Conservation (phyloP, 1,140 invertebrate species). For the Battus philenor region DNA sequence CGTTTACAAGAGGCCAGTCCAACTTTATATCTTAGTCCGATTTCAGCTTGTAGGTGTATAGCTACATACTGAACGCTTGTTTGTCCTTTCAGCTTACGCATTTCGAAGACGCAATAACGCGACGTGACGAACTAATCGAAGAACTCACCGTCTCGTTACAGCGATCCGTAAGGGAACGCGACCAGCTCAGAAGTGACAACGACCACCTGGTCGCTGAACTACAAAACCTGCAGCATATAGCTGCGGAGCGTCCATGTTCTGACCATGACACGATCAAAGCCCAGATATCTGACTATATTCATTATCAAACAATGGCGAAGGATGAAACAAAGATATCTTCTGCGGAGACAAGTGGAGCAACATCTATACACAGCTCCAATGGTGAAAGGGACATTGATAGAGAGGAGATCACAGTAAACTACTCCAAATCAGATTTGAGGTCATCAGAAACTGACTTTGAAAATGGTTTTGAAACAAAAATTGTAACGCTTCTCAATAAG, state of each 20-base stretch:
- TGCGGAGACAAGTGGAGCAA: constrained; percentile 48
- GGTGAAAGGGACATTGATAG: constrained; percentile 63
- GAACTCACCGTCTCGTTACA: constrained; percentile 79
- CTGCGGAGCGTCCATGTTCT: constrained; percentile 72
- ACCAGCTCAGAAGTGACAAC: constrained; percentile 78
- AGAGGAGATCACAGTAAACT: constrained; percentile 62
- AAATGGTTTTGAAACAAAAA: constrained; percentile 53
- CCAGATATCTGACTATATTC: constrained; percentile 62
- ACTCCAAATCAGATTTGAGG: constrained; percentile 57
- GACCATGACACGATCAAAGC: constrained; percentile 69
- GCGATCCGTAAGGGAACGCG: constrained; percentile 76
- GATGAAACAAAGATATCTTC: constrained; percentile 67
- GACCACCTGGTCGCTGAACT: constrained; percentile 79
- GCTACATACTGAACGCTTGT: constrained; percentile 44
- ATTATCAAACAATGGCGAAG: constrained; percentile 65
- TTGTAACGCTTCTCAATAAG: constrained; percentile 57
- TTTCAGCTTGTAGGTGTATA: too few species aligned
- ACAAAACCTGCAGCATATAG: constrained; percentile 76
- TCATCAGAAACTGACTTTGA: constrained; percentile 51
- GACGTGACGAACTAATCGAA: constrained; percentile 78
- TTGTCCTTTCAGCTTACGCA: constrained; percentile 77
- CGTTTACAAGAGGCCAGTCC: too few species aligned
- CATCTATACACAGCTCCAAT: constrained; percentile 51
- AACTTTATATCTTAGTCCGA: too few species aligned
- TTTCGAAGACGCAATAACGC: constrained; percentile 76